A percentile compares a stretch with the other conserved stretches of the same genome.
Conservation (phyloP, 2,888 invertebrate genomes). For the Drosophila rubida region DNA sequence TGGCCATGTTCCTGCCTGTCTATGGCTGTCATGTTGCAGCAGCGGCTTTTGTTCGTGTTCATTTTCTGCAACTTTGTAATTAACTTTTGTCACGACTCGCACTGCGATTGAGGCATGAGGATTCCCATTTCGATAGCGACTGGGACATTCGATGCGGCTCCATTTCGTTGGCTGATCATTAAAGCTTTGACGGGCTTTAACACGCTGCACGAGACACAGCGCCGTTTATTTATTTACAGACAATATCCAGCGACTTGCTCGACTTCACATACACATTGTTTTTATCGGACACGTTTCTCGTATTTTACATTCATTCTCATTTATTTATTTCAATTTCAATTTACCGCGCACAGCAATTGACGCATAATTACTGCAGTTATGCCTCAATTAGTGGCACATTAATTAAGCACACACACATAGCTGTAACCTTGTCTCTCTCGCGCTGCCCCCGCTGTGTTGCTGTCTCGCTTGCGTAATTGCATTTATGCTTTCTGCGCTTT, state of each 20-base stretch:
- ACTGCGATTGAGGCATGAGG: slow-evolving; percentile 1
- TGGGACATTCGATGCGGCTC: slow-evolving; percentile 24
- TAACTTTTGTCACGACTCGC: slow-evolving; percentile 81
- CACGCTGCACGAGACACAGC: not conserved
- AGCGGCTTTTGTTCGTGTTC: slow-evolving; percentile 61
- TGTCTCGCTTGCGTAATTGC: slow-evolving; percentile 36
- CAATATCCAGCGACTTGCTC: slow-evolving; percentile 8
- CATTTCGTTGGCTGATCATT: slow-evolving; percentile 39
- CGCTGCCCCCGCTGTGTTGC: not conserved
- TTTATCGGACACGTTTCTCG: not conserved
- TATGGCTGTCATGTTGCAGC: slow-evolving; percentile 41
- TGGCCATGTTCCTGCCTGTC: slow-evolving; percentile 35
- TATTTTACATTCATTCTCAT: slow-evolving; percentile 7
- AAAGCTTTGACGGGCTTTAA: slow-evolving; percentile 16
- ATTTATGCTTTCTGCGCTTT: slow-evolving; percentile 45
- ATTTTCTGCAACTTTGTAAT: slow-evolving; percentile 77
- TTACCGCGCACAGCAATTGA: slow-evolving; percentile 48
- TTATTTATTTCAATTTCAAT: slow-evolving; percentile 46
- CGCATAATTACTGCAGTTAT: slow-evolving; percentile 59
- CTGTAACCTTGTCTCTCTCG: slow-evolving; percentile 27
- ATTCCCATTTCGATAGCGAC: not conserved
- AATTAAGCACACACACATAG: slow-evolving; percentile 33
- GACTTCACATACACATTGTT: slow-evolving; percentile 26
- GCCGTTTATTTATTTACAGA: slow-evolving; percentile 38
- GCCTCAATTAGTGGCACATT: slow-evolving; percentile 69